Conservation (phyloP, 2,888 invertebrate genomes). For the Diarsia dahlii region DNA sequence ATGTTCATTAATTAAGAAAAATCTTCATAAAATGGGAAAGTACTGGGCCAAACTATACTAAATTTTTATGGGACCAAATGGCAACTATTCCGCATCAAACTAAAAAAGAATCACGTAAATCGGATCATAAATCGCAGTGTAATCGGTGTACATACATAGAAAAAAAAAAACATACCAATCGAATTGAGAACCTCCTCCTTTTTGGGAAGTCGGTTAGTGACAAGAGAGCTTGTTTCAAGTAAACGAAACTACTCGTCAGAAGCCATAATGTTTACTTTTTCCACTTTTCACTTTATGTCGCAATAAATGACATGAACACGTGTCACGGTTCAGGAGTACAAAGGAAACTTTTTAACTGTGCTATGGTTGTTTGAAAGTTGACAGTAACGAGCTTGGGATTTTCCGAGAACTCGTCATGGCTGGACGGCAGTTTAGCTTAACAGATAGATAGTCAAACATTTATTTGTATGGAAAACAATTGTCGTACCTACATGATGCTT, state of each 20-base stretch:
- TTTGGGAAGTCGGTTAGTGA: too few relatives aligned
- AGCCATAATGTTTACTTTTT: conserved; percentile 40
- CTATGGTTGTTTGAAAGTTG: conserved; percentile 13
- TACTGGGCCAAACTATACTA: too few relatives aligned
- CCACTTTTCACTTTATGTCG: conserved; percentile 11
- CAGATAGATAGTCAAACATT: not conserved
- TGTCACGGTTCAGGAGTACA: conserved; percentile 34
- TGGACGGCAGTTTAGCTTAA: not conserved
- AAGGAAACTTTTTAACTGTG: conserved; percentile 35
- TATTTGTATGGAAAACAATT: not conserved
- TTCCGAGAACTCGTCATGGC: conserved; percentile 14
- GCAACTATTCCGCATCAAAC: too few relatives aligned
- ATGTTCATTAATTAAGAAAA: too few relatives aligned
- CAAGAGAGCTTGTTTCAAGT: conserved; percentile 9
- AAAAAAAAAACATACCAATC: too few relatives aligned
- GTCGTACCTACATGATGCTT: not conserved
- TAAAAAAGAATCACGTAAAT: too few relatives aligned
- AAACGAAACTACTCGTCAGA: conserved; percentile 20
- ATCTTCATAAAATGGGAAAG: too few relatives aligned
- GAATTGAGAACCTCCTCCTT: too few relatives aligned
- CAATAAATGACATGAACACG: conserved; percentile 42
- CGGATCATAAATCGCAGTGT: too few relatives aligned
- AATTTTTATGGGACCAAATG: too few relatives aligned
- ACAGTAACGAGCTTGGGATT: conserved; percentile 16
- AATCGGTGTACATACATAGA: too few relatives aligned